Conservation (phyloP, 2,797 vertebrate genomes). For the Crenichthys baileyi region DNA sequence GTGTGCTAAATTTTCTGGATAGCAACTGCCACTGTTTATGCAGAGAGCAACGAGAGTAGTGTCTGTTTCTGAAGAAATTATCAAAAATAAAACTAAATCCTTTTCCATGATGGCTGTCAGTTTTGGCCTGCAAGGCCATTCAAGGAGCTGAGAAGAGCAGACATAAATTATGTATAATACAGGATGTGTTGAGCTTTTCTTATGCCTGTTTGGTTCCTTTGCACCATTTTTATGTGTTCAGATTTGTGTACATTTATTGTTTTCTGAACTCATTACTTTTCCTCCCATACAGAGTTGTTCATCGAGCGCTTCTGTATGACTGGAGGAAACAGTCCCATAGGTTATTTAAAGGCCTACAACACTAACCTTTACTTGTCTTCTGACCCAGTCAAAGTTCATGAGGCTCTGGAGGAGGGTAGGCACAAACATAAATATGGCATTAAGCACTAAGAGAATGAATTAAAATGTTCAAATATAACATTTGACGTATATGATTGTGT, state of each 20-base stretch:
- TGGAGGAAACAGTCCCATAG: constrained; percentile 93
- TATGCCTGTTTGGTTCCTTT: too few relatives aligned
- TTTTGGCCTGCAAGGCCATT: too few relatives aligned
- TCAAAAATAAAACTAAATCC: too few relatives aligned
- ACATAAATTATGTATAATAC: too few relatives aligned
- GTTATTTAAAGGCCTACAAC: constrained; percentile 95
- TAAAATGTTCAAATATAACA: background rate
- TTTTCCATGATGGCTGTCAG: too few relatives aligned
- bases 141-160: too few relatives aligned
- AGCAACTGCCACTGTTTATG: background rate
- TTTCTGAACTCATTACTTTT: constrained; percentile 10
- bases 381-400: constrained; percentile 88
- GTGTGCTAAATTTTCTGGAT: background rate
- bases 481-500: background rate
- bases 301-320: constrained; percentile 98
- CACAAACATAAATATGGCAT: background rate
- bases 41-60: background rate
- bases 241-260: background rate
- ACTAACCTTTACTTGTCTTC: constrained; percentile 96
- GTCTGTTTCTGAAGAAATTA: background rate
- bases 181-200: too few relatives aligned
- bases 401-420: constrained; percentile 93
- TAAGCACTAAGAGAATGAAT: background rate
- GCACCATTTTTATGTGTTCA: background rate
- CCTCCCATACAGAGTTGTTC: constrained; percentile 82